Conservation (phyloP, 1,140 invertebrate genomes). For the Parapsyche elsis region DNA sequence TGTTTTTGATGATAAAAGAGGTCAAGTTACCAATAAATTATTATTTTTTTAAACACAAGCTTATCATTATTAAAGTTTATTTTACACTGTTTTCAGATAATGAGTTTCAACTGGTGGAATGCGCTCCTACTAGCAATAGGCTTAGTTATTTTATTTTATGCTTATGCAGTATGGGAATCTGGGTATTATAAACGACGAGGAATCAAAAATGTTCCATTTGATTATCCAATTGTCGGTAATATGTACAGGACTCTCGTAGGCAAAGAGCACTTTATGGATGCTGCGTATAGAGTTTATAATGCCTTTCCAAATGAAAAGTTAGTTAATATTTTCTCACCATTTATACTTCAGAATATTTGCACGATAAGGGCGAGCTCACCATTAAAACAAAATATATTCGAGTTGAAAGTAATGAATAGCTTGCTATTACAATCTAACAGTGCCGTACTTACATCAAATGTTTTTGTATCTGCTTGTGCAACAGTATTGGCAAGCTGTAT, state of each 20-base stretch:
- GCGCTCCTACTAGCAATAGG: not conserved
- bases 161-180: conserved; percentile 14
- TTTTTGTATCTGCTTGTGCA: not conserved
- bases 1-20: too few species aligned
- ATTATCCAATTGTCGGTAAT: conserved; percentile 28
- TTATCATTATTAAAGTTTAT: too few species aligned
- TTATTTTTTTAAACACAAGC: too few species aligned
- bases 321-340: too few species aligned
- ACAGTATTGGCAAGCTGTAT: too few species aligned
- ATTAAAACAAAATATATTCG: too few species aligned
- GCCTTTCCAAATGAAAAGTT: conserved; percentile 25
- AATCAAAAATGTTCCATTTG: conserved; percentile 24
- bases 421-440: too few species aligned
- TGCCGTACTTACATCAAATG: not conserved
- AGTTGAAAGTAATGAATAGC: too few species aligned
- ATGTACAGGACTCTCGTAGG: not conserved
- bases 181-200: conserved; percentile 20
- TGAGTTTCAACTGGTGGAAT: not conserved
- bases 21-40: too few species aligned
- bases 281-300: not conserved
- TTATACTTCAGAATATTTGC: too few species aligned
- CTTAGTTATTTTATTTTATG: not conserved
- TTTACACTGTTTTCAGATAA: too few species aligned
- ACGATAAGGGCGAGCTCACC: too few species aligned
- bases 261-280: conserved; percentile 12